Conservation (phyloP, 2,797 vertebrate genomes). For the Tauraco hartlaubi region DNA sequence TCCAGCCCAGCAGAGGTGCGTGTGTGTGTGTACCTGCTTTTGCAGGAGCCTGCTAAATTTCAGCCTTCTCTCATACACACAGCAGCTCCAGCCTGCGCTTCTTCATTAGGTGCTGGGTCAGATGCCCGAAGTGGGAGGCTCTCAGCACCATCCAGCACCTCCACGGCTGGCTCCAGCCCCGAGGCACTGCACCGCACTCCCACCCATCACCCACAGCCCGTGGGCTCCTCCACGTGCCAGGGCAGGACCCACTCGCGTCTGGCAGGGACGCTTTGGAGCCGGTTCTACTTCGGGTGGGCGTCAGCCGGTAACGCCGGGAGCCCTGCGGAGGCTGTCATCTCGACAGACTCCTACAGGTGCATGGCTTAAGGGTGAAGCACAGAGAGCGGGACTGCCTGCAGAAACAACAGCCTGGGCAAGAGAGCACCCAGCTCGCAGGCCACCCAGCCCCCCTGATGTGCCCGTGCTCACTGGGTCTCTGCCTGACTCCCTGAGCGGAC, state of each 20-base stretch:
- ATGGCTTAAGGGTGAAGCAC: not conserved
- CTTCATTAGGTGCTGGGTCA: not conserved
- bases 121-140: not conserved
- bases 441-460: not conserved
- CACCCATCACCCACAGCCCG: not conserved
- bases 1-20: accelerated
- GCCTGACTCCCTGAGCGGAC: not conserved
- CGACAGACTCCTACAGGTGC: not conserved
- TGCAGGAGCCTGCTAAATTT: not conserved
- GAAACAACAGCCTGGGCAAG: not conserved
- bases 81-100: not conserved
- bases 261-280: not conserved
- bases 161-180: not conserved
- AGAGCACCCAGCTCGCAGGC: accelerated
- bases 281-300: not conserved
- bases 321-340: not conserved
- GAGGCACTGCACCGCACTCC: not conserved
- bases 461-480: accelerated
- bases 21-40: not conserved
- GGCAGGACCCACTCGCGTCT: not conserved
- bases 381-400: not conserved
- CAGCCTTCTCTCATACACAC: not conserved
- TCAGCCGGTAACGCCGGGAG: not conserved
- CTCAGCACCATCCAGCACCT: not conserved
- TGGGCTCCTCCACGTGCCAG: not conserved